These are phyloP conservation scores for Canis aureus DNA, from an alignment of 2,113 vertebrate species.

Conservation along the genomic window DNA sequence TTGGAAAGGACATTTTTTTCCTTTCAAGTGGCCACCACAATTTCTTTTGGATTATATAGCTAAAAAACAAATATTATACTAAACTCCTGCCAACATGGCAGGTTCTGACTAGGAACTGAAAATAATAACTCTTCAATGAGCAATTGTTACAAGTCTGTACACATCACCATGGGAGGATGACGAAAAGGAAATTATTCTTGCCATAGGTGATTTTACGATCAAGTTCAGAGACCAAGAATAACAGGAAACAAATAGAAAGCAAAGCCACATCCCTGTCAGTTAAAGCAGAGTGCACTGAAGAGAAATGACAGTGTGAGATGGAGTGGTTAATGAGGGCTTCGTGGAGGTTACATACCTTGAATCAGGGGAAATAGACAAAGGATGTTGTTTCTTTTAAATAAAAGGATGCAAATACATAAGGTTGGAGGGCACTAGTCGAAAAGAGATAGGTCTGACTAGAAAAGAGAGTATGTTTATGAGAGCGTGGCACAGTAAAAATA, in stretches of 20 bases:
- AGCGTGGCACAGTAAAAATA: neutral
- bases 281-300: neutral
- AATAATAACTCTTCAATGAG: neutral
- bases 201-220: neutral
- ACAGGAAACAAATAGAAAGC: neutral
- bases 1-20: neutral
- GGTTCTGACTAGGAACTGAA: neutral
- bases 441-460: neutral
- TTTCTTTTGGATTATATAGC: neutral
- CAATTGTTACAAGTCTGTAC: neutral
- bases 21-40: neutral
- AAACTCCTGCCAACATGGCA: neutral
- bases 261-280: neutral
- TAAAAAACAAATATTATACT: neutral
- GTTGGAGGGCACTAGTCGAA: neutral
- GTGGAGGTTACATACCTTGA: neutral
- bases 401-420: neutral
- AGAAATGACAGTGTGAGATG: neutral
- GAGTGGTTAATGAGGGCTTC: neutral
- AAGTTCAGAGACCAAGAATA: slow-evolving; percentile 23
- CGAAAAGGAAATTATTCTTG: neutral
- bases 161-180: neutral
- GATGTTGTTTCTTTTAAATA: neutral
- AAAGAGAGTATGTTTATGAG: neutral
- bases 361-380: neutral